Percentiles rank a stretch among this genome's conserved stretches.
These are phyloP conservation scores for Pristionchus exspectatus DNA, from an alignment of 2,888 invertebrate genomes.

Conservation along the genomic window DNA sequence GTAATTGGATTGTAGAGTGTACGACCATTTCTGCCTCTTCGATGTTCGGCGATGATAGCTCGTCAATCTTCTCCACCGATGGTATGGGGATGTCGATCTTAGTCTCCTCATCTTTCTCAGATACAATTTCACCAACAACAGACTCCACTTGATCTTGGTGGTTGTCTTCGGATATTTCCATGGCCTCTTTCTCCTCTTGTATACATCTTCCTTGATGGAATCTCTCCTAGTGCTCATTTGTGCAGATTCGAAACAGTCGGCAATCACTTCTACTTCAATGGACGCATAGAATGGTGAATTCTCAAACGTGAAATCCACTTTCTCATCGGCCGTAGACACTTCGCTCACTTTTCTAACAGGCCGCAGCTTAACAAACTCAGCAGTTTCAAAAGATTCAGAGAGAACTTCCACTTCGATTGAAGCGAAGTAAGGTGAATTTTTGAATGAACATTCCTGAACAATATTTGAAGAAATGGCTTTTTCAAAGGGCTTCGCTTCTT, in stretches of 20 bases:
- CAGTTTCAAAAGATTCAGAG: background rate
- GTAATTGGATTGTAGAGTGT: background rate
- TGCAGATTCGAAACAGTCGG: conserved; percentile 41
- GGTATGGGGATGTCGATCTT: no score
- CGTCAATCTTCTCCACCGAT: no score
- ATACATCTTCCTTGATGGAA: background rate
- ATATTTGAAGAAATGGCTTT: background rate
- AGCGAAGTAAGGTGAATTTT: conserved; percentile 36
- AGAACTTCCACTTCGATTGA: conserved; percentile 18
- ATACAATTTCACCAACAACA: no score
- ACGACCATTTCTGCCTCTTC: background rate
- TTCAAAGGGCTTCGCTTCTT: background rate
- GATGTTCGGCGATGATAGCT: no score
- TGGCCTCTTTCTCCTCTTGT: no score
- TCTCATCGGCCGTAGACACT: background rate
- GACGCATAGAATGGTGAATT: conserved; percentile 18
- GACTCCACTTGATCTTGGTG: no score
- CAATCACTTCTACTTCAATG: conserved; percentile 56
- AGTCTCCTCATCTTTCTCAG: no score
- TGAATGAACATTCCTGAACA: conserved; percentile 20
- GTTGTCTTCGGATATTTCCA: no score
- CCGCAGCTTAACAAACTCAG: background rate
- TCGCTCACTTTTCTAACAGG: conserved; percentile 43
- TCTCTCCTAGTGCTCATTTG: background rate
- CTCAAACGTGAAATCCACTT: conserved; percentile 50